Conservation (phyloP, 2,797 vertebrate genomes). For the Phoxinus dragarum region DNA sequence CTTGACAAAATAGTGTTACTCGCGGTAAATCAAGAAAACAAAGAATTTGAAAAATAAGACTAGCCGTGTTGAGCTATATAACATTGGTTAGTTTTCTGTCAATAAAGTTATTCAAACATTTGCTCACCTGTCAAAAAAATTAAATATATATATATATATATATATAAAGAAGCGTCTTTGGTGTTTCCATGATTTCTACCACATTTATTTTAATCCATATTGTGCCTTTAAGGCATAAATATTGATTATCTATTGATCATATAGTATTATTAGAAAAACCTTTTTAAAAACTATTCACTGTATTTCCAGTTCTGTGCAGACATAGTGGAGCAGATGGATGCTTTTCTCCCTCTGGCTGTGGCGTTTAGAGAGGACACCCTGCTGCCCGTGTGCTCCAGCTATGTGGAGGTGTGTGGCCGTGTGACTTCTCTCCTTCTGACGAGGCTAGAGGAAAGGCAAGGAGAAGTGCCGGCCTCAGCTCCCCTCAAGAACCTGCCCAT, state of each 20-base stretch:
- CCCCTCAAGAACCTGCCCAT: slow-evolving; percentile 81
- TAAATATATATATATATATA: too few relatives aligned
- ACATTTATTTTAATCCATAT: background rate
- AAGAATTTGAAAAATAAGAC: too few relatives aligned
- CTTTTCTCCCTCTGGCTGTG: slow-evolving; percentile 88
- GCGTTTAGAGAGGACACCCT: slow-evolving; percentile 85
- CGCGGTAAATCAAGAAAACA: too few relatives aligned
- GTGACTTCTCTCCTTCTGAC: slow-evolving; percentile 82
- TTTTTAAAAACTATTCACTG: background rate
- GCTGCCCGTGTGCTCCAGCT: slow-evolving; percentile 87
- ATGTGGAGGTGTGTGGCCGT: slow-evolving; percentile 87
- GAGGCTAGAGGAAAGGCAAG: slow-evolving; percentile 83
- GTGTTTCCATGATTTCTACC: too few relatives aligned
- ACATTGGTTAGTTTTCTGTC: too few relatives aligned
- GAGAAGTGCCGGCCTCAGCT: slow-evolving; percentile 82
- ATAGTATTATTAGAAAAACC: too few relatives aligned
- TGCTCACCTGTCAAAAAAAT: too few relatives aligned
- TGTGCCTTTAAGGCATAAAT: background rate
- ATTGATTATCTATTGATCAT: background rate
- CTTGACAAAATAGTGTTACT: too few relatives aligned
- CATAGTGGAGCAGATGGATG: slow-evolving; percentile 87
- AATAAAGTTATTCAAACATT: too few relatives aligned
- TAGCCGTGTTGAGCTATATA: too few relatives aligned
- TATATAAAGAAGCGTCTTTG: too few relatives aligned
- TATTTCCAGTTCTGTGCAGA: slow-evolving; percentile 87